Evolutionary conservation across 1,140 invertebrate genomes (phyloP).

Genomic region (Lepidotrigona ventralis): DNA sequence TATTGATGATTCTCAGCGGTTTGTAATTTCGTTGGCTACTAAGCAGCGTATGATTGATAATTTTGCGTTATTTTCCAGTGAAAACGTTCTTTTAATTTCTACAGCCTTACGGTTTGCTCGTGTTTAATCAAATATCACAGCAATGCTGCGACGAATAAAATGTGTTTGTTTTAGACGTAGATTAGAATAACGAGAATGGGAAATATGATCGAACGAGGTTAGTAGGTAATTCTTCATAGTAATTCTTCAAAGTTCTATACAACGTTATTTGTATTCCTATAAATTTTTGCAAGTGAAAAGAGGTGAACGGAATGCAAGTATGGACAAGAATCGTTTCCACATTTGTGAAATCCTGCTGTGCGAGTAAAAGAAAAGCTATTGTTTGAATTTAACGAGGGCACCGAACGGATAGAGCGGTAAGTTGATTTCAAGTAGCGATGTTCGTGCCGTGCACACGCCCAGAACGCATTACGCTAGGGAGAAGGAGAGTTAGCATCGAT

Average conservation of each 20-base stretch:
- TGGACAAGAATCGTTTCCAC: background rate
- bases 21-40: background rate
- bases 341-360: background rate
- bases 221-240: too few relatives aligned
- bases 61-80: background rate
- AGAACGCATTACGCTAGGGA: conserved; percentile 26
- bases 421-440: conserved; percentile 37
- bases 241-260: background rate
- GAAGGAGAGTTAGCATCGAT: conserved; percentile 58
- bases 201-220: too few relatives aligned
- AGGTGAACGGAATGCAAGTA: too few relatives aligned
- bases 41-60: background rate
- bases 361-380: background rate
- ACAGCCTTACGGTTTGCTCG: too few relatives aligned
- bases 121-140: too few relatives aligned
- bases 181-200: too few relatives aligned
- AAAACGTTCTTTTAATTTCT: background rate
- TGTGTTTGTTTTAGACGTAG: too few relatives aligned
- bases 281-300: too few relatives aligned
- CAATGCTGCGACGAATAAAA: too few relatives aligned
- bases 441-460: conserved; percentile 34
- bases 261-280: background rate
- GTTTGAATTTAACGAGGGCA: conserved; percentile 8
- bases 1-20: background rate
- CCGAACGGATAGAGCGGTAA: conserved; percentile 11